Evolutionary conservation across 2,888 invertebrate genomes (phyloP), one percentile per base, ranked within the genome.

Genomic region (Scaptomyza polygonia): DNA sequence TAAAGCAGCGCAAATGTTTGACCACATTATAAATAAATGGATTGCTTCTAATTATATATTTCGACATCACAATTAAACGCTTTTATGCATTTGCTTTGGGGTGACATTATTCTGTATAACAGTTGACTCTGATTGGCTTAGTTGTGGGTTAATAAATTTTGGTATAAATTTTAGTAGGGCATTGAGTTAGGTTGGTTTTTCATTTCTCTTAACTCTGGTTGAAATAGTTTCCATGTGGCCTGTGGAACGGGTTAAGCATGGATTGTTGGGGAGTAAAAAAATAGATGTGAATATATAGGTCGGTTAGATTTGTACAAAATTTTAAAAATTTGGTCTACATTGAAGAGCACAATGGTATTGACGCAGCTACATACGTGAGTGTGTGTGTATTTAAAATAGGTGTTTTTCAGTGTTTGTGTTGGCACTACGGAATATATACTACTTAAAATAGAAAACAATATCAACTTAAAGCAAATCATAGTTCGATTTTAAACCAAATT

Each of bases 211-310:
- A 89, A 77, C 79, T 75, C 73, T 90, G 88, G 76, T 75, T 87
- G 87, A 79, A 89, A 89, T 72, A 82, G 74, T 90, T 89, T 85
- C 89, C 90, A 85, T 90, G 91, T 75, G 90, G 91, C 90, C 90
- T 90, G 89, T 68, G 75, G 64, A 72, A 70, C 69, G 79, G 79
- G 70, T 55, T 74, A 84, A 80, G 77, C 77, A 58, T 79, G 77
- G 67, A 53, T 51, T 49, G 52, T 67, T 21, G 61, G 54, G 68
- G 68, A 69, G 77, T 61, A 70, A 72, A 79, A 76, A 75, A 72
- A 73, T 66, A 74, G 29, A 76, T 70, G 82, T 76, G 73, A 67
- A 77, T 75, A 68, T 70, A n/a, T 36, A 36, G 16, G 39, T 72
- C 72, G 75, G 82, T 86, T 86, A 79, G 70, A 77, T 71, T 75